Evolutionary conservation across 2,113 vertebrate species (phyloP).

Genomic region (Hyaena hyaena): DNA sequence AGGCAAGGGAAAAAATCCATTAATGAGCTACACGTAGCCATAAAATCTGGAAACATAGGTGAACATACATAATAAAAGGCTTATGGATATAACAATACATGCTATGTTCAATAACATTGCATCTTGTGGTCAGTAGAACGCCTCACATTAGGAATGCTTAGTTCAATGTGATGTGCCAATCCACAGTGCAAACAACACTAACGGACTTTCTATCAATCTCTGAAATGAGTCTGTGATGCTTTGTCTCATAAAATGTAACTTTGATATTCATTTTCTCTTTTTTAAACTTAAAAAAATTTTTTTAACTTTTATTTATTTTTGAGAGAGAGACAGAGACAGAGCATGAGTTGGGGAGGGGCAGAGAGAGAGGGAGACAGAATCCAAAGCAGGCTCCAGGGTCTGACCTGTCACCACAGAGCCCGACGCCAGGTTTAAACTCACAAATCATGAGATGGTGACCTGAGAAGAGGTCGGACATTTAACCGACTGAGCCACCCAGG

Average conservation of each 20-base stretch:
- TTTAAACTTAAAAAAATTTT: too few species aligned
- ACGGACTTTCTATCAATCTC: neutral
- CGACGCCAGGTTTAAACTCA: too few species aligned
- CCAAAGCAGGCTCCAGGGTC: too few species aligned
- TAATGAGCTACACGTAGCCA: neutral
- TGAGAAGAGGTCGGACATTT: too few species aligned
- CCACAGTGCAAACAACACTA: too few species aligned
- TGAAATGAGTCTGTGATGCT: neutral
- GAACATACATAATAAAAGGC: neutral
- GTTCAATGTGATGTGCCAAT: neutral
- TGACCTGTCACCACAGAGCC: too few species aligned
- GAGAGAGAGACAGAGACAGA: too few species aligned
- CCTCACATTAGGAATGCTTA: neutral
- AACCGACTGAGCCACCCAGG: too few species aligned
- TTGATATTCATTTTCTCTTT: slow-evolving; percentile 8
- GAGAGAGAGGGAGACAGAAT: too few species aligned
- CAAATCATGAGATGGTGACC: too few species aligned
- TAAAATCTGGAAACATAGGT: neutral
- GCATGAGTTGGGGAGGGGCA: too few species aligned
- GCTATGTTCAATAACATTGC: neutral
- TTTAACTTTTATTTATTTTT: too few species aligned
- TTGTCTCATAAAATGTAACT: neutral
- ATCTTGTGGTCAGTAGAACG: neutral
- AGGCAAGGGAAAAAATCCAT: neutral
- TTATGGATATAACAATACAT: neutral